Conservation (phyloP, 1,140 invertebrate species). For the Elysia chlorotica region DNA sequence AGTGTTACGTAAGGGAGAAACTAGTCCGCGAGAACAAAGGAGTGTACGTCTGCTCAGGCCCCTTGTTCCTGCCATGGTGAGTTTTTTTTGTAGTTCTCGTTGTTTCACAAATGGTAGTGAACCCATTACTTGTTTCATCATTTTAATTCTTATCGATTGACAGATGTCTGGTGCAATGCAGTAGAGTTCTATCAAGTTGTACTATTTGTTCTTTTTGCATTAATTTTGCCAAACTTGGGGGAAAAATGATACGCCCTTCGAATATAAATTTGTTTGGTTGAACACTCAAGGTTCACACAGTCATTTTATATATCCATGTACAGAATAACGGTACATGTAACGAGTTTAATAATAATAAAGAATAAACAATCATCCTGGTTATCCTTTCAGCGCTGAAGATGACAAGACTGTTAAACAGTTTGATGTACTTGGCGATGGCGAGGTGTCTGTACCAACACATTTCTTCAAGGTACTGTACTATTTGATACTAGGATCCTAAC, state of each 20-base stretch:
- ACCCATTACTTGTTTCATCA: no score
- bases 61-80: conserved; percentile 18
- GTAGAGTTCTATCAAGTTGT: neutral
- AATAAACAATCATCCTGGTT: neutral
- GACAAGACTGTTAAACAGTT: conserved; percentile 17
- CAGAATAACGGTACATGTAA: no score
- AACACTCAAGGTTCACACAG: no score
- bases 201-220: neutral
- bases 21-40: conserved; percentile 17
- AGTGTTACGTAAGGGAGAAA: conserved; percentile 17
- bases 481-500: no score
- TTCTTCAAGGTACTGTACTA: conserved; percentile 28
- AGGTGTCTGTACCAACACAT: conserved; percentile 22
- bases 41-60: conserved; percentile 22
- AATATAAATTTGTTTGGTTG: no score
- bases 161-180: no score
- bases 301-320: no score
- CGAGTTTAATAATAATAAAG: no score
- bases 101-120: no score
- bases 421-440: conserved; percentile 24
- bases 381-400: conserved; percentile 9
- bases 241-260: neutral
- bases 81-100: neutral
- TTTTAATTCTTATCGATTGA: no score
- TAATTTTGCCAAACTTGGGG: neutral